Percentiles rank a stretch among this genome's conserved stretches.
These are phyloP conservation scores for Pangasius sanitwongsei DNA, from an alignment of 2,797 vertebrate genomes.

Conservation along the genomic window DNA sequence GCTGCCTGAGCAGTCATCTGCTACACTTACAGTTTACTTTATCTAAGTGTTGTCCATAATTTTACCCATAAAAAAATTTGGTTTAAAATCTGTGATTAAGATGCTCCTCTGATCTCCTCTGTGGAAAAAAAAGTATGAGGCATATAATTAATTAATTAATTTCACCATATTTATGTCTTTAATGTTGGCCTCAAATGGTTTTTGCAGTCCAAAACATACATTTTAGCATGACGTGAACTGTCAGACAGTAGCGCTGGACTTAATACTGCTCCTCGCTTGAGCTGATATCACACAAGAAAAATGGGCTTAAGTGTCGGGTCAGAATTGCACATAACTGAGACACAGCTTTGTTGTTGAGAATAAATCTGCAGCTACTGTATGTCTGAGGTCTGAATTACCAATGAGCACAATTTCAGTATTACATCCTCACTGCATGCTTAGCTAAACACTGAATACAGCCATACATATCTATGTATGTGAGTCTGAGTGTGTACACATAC, in stretches of 20 bases:
- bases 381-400: constrained; percentile 16
- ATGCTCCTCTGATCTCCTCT: neutral
- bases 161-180: neutral
- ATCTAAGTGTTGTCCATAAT: neutral
- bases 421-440: neutral
- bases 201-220: neutral
- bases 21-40: neutral
- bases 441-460: neutral
- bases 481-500: constrained; percentile 74
- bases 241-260: neutral
- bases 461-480: constrained; percentile 3
- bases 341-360: neutral
- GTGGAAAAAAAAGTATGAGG: neutral
- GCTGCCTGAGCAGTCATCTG: neutral
- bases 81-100: neutral
- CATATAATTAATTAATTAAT: neutral
- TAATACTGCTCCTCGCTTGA: constrained; percentile 1
- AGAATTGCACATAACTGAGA: neutral
- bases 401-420: neutral
- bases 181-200: no score
- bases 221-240: neutral
- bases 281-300: constrained; percentile 8
- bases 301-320: constrained; percentile 16
- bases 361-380: constrained; percentile 3
- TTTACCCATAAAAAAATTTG: neutral